These are phyloP conservation scores for Engraulis encrasicolus DNA, from an alignment of 2,113 vertebrate species.

Conservation along the genomic window DNA sequence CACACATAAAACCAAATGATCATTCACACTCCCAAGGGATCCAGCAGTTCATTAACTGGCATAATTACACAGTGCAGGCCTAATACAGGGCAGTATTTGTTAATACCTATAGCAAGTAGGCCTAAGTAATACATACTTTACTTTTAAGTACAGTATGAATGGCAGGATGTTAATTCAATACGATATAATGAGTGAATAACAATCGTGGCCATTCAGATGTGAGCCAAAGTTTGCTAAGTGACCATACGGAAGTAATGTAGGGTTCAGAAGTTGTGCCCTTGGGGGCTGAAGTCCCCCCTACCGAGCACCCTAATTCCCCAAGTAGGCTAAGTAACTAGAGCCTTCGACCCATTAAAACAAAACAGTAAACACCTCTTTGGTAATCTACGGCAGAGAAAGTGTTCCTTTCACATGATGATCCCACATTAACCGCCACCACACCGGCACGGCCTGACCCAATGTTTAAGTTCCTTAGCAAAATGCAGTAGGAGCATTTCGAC, in stretches of 20 bases:
- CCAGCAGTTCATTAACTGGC: neutral
- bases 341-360: neutral
- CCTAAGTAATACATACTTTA: no score
- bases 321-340: neutral
- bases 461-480: constrained; percentile 14
- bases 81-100: no score
- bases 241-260: neutral
- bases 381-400: neutral
- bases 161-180: no score
- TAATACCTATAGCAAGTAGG: no score
- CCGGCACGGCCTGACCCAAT: neutral
- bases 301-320: neutral
- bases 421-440: neutral
- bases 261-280: neutral
- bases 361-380: neutral
- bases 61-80: neutral
- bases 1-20: neutral
- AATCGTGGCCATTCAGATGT: neutral
- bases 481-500: neutral
- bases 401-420: neutral
- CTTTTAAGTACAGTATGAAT: no score
- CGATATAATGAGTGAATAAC: no score
- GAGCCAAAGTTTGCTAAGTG: neutral
- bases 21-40: neutral
- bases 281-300: neutral